phyloP scores from a whole-genome alignment of 2,797 vertebrate genomes.

The Pelochelys cantorii region DNA sequence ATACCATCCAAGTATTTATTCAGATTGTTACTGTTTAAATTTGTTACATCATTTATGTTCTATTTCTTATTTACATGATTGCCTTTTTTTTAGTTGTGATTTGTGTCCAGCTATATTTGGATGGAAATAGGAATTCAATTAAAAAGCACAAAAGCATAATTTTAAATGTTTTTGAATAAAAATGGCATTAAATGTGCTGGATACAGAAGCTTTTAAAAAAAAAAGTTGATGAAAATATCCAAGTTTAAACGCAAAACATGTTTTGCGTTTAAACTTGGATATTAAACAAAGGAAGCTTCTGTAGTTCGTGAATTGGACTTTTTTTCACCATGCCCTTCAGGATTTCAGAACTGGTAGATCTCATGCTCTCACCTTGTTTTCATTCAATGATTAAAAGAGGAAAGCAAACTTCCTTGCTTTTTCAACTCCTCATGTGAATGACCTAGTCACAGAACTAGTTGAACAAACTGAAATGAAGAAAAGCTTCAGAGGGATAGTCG shows the following conservation, averaged over 20 bases:
- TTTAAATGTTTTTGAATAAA: background rate
- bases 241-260: background rate
- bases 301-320: background rate
- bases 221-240: background rate
- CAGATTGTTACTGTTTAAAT: background rate
- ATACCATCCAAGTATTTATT: background rate
- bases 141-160: too few relatives aligned
- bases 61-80: background rate
- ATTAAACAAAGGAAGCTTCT: background rate
- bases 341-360: background rate
- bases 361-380: background rate
- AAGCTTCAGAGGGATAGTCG: background rate
- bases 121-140: background rate
- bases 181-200: background rate
- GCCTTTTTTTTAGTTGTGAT: background rate
- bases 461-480: background rate
- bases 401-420: background rate
- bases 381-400: background rate
- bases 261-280: background rate
- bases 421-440: background rate
- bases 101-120: background rate
- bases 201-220: background rate
- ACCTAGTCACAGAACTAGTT: background rate
- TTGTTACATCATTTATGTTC: background rate
- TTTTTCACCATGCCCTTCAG: background rate